Conservation (phyloP, 2,888 invertebrate species). For the Nematopogon swammerdamellus region DNA sequence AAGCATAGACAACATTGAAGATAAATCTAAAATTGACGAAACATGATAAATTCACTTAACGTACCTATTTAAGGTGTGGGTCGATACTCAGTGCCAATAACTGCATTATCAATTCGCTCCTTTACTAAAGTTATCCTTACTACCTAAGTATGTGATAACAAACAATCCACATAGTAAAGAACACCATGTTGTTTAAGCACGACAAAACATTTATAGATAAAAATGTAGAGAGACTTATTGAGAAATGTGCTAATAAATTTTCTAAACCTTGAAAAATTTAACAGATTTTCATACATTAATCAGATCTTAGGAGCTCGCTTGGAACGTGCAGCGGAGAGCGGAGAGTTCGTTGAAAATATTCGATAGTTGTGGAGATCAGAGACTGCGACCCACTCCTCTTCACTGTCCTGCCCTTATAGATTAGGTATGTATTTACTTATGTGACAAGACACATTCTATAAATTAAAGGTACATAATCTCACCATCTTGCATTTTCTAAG, state of each 20-base stretch:
- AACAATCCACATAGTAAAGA: constrained; percentile 31
- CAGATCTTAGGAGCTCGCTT: constrained; percentile 29
- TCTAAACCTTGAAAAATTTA: constrained; percentile 45
- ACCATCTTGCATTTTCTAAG: neutral
- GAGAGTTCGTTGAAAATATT: constrained; percentile 45
- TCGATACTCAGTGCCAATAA: constrained; percentile 50
- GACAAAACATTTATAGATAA: constrained; percentile 60
- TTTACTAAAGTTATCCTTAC: constrained; percentile 34
- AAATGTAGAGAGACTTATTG: constrained; percentile 58
- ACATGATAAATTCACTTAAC: constrained; percentile 54
- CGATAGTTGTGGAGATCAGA: constrained; percentile 45
- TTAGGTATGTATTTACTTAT: too few relatives aligned
- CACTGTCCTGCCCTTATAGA: neutral
- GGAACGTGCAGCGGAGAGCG: constrained; percentile 20
- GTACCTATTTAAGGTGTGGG: constrained; percentile 18
- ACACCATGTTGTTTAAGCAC: constrained; percentile 56
- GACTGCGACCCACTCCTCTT: neutral
- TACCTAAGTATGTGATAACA: constrained; percentile 56
- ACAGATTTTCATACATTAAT: constrained; percentile 23
- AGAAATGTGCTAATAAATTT: constrained; percentile 56
- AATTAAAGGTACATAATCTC: neutral
- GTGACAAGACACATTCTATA: neutral
- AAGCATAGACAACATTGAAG: constrained; percentile 5
- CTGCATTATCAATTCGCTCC: constrained; percentile 46
- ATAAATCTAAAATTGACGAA: constrained; percentile 52